Percentiles rank a stretch among this genome's conserved stretches.
Evolutionary conservation across 2,113 vertebrate genomes (phyloP).

Genomic region (Corvus cornix): DNA sequence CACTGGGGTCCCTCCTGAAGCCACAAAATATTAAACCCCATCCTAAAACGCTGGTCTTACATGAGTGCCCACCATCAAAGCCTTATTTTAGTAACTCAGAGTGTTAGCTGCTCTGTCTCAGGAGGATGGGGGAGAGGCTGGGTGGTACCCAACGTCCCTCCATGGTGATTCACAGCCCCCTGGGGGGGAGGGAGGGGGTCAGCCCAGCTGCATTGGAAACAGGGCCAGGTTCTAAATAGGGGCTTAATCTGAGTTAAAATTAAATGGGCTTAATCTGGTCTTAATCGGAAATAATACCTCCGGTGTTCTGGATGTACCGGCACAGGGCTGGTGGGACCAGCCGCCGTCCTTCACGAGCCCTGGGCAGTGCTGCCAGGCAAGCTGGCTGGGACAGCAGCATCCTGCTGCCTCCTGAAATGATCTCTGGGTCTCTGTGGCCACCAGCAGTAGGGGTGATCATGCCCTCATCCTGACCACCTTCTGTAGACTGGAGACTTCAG

Average conservation of each 20-base stretch:
- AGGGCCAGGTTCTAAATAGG: conserved; percentile 37
- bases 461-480: neutral
- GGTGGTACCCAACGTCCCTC: neutral
- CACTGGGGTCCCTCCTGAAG: neutral
- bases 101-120: neutral
- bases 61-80: neutral
- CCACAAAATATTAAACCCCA: neutral
- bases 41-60: neutral
- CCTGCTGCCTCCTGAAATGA: neutral
- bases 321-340: neutral
- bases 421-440: neutral
- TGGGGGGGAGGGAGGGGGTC: neutral
- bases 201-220: neutral
- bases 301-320: neutral
- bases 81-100: neutral
- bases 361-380: neutral
- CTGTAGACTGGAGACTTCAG: accelerated
- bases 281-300: conserved; percentile 66
- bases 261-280: conserved; percentile 48
- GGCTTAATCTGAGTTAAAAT: conserved; percentile 65
- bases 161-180: accelerated
- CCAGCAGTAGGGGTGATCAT: neutral
- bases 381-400: neutral
- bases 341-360: neutral
- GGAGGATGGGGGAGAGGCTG: neutral